Base-by-base conservation (phyloP, 2,888 invertebrate species). In the Nemotelus pantherinus region DNA sequence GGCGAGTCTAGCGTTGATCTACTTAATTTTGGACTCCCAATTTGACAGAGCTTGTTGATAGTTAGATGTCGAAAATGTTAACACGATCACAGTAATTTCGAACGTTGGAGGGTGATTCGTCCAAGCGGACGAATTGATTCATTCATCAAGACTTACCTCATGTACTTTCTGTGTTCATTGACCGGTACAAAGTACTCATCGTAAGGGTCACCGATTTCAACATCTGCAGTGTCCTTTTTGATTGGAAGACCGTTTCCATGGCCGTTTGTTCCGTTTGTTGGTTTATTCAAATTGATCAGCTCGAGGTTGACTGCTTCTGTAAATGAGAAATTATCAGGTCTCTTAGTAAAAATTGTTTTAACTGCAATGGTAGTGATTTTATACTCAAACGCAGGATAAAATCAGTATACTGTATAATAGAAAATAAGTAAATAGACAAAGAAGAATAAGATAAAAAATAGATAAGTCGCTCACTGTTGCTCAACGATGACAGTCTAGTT, bases 171-270 rank as follows among this genome's bases (percentile, higher is more conserved):
- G 86, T 94, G 94, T 84, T 94, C 93, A 85, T 95, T 94, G 80
- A 95, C 94, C 48, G 94, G 94, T 80, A 95, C 94, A 85, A 94
- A 94, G 87, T 94, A 94, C 83, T 94, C 94, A 83, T 94, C 94
- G 85, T 94, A 94, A 3, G 93, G 92, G 85, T 93, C 93, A 53
- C 90, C 89, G 43, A 91, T 89, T 81, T 90, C 91, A 82, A 90
- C 89, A 80, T 92, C 91, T 3, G 90, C 91, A 3, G 90, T 90
- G 78, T 91, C 92, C 84, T 91, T 92, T 86, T 92, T 93, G 65
- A 89, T 84, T 1, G 90, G 90, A 76, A 90, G 89, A 41, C 85
- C 84, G 82, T 90, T 90, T 2, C 89, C 87, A 81, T 88, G 88
- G 4, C 90, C 90, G 81, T 90, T 89, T 39, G 85, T 84, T 4